Evolutionary conservation across 2,888 invertebrate genomes (phyloP), one percentile per base, ranked within the genome.

Genomic region (Meghimatium bilineatum): DNA sequence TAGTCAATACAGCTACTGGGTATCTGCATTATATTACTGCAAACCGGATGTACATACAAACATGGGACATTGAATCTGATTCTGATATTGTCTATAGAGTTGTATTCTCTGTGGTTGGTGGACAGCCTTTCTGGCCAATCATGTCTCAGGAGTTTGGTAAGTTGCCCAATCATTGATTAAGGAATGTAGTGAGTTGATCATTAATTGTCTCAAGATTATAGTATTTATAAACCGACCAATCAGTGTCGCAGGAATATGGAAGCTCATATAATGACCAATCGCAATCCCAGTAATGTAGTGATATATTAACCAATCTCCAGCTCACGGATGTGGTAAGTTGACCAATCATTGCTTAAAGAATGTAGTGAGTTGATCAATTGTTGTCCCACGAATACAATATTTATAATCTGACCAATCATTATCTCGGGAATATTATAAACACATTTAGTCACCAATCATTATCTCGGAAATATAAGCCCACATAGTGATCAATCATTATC

Each of bases 71-170:
- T 26, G 34, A 77, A 0, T 38, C 77, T 1, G 77, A 77, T 0
- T 34, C 34, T 1, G 77, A 63, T 23, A 26, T 12, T 0, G 38
- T 77, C n/a, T 20, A 36, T 60, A 77, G 77, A 29, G 63, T 77
- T 2, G 20, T 36, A 8, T 76, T 76, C 63, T 36, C 36, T n/a
- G 63, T 63, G 12, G 60, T 38, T 32, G 23, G n/a, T 14, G 63
- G 77, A 12, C 49, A 77, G 12, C 63, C 60, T 26, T n/a, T 36
- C 36, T 60, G 36, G 60, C 60, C 77, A 12, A 63, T 77, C 49
- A 29, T 77, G 38, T 63, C 63, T 1, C 77, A 77, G 32, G 36
- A 77, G n/a, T 77, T 63, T 38, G 77, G 75, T 75, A 34, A 75
- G 75, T 75, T 72, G n/a, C n/a, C n/a, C 20, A 32, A 32, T 17